phyloP scores from a whole-genome alignment of 2,797 vertebrate genomes.

The Typhlichthys subterraneus region DNA sequence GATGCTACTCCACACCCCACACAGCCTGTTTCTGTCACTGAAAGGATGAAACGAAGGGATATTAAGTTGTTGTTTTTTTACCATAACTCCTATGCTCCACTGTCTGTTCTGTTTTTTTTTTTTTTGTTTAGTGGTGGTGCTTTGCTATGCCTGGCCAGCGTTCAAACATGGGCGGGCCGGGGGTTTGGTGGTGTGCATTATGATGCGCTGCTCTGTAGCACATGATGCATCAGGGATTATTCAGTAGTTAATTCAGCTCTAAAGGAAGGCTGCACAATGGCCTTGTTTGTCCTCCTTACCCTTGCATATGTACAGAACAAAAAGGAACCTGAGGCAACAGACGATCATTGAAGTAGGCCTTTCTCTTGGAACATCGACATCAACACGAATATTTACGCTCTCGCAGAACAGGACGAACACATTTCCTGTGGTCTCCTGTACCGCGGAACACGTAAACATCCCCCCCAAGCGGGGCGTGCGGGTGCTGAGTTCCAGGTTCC shows the following conservation, averaged over 20 bases:
- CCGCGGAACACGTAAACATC: slow-evolving; percentile 46
- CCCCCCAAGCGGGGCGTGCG: slow-evolving; percentile 14
- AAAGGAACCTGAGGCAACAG: slow-evolving; percentile 22
- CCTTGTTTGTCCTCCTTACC: slow-evolving; percentile 12
- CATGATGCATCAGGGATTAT: slow-evolving; percentile 43
- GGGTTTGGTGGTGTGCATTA: slow-evolving; percentile 7
- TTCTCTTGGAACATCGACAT: slow-evolving; percentile 29
- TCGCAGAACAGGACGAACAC: slow-evolving; percentile 34
- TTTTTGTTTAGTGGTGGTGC: slow-evolving; percentile 85
- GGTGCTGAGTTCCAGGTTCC: too few species aligned
- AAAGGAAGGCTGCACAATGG: slow-evolving; percentile 20
- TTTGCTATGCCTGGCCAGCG: slow-evolving; percentile 91
- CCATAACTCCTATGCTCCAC: slow-evolving; percentile 88
- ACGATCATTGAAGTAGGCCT: slow-evolving; percentile 30
- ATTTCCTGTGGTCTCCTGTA: slow-evolving; percentile 24
- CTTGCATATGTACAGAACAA: slow-evolving; percentile 16
- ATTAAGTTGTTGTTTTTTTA: slow-evolving; percentile 84
- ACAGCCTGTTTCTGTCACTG: slow-evolving; percentile 56
- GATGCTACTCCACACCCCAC: slow-evolving; percentile 57
- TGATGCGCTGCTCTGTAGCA: slow-evolving; percentile 50
- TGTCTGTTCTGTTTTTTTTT: slow-evolving; percentile 86
- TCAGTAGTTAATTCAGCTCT: slow-evolving; percentile 49
- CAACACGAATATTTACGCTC: slow-evolving; percentile 22
- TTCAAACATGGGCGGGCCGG: slow-evolving; percentile 40
- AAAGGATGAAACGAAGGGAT: slow-evolving; percentile 80